Evolutionary conservation across 2,888 invertebrate species (phyloP), one percentile per base, ranked within the genome.

Genomic region (Monoplex corrugatus): DNA sequence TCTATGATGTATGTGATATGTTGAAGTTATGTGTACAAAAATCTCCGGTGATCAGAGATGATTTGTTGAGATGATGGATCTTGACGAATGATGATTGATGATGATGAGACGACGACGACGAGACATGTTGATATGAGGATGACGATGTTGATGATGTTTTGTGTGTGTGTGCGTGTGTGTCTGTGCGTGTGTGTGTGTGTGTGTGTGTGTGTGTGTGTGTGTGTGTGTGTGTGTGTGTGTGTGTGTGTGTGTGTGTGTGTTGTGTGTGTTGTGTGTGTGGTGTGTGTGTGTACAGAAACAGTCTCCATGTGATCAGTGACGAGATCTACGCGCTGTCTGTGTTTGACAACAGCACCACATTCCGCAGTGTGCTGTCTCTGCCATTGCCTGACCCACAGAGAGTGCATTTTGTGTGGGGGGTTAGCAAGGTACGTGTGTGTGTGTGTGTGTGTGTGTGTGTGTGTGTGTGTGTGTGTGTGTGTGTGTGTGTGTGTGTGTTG

Each of bases 391-490:
- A 94, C 87, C 92, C 93, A 2, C 87, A 92, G 40, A 90, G 92
- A 82, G 91, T 92, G 10, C 94, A 94, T 86, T 91, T 94, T 86
- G 68, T 95, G n/a, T 95, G 95, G 95, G 94, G 95, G 57, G 92
- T 94, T 72, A 93, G 94, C 90, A 95, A 95, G 92, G 94, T 94
- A 32, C 75, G 57, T 57, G 10, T 57, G 57, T 2, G 10, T 5
- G 57, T 57, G 10, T 2, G 57, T 57, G 10, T 16, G 10, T 57
- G 16, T 16, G 57, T 50, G 50, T 8, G 16, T 57, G 1, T 16
- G 2, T 57, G n/a, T n/a, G n/a, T n/a, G 2, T 57, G 2, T 57
- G 28, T 16, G 16, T 57, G 16, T 2, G 57, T 57, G 2, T 16
- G 2, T 2, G 57, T 57, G 43, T 13, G 10, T 13, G 35, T 80